phyloP scores from a whole-genome alignment of 2,113 vertebrate species.

The Mastomys natalensis region DNA sequence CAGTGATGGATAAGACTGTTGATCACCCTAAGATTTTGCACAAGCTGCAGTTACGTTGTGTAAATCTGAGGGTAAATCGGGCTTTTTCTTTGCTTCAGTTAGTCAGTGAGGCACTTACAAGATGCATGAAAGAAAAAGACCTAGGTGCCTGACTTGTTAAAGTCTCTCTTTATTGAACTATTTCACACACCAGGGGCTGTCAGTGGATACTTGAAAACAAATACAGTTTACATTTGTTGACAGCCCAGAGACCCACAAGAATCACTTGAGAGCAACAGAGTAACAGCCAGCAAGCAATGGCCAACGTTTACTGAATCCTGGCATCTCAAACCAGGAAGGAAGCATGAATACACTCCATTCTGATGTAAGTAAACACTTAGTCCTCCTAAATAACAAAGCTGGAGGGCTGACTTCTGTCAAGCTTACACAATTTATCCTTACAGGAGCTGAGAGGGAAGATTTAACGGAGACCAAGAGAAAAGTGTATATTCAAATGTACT shows the following conservation, averaged over 20 bases:
- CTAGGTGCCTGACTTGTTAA: background rate
- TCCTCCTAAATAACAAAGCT: background rate
- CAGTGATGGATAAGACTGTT: background rate
- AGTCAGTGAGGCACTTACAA: background rate
- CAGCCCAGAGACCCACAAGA: conserved; percentile 1
- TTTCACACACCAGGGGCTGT: background rate
- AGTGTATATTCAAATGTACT: background rate
- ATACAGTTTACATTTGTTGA: background rate
- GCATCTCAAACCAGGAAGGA: background rate
- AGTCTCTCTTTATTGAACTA: background rate
- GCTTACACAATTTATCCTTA: background rate
- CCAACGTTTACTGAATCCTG: background rate
- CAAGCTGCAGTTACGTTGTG: background rate
- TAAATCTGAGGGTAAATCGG: background rate
- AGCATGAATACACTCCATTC: background rate
- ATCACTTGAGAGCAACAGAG: background rate
- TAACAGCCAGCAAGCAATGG: background rate
- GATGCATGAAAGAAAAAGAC: background rate
- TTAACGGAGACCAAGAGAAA: background rate
- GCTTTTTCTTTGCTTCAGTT: conserved; percentile 10
- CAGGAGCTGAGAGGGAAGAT: background rate
- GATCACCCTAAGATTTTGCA: background rate
- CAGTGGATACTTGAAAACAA: conserved; percentile 7
- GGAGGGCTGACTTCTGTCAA: background rate
- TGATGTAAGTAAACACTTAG: background rate